phyloP scores from a whole-genome alignment of 2,888 invertebrate species.

The Sylvicola cinctus region DNA sequence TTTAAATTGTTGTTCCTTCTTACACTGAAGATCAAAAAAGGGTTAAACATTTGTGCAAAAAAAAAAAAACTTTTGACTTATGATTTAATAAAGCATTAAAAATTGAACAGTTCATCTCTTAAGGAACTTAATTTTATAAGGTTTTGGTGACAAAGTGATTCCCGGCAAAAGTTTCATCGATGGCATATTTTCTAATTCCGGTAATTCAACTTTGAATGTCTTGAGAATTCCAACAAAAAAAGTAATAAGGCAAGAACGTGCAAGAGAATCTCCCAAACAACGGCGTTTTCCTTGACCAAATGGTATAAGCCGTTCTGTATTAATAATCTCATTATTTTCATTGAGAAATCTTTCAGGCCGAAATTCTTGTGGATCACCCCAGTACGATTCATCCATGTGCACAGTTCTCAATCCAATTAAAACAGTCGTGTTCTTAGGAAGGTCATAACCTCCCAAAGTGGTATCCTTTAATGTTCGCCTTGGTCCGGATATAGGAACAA shows the following conservation, averaged over 20 bases:
- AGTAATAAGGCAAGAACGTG: conserved; percentile 36
- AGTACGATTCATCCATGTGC: conserved; percentile 32
- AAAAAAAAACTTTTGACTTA: no score
- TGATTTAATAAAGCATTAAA: no score
- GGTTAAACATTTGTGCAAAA: no score
- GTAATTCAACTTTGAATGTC: conserved; percentile 27
- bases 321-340: conserved; percentile 12
- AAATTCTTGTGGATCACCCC: conserved; percentile 38
- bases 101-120: no score
- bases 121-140: conserved; percentile 28
- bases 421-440: conserved; percentile 32
- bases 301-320: conserved; percentile 21
- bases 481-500: conserved; percentile 34
- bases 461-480: conserved; percentile 32
- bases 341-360: conserved; percentile 41
- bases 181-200: conserved; percentile 22
- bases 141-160: conserved; percentile 32
- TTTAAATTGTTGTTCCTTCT: no score
- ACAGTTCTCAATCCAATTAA: conserved; percentile 32
- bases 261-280: conserved; percentile 42
- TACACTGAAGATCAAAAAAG: no score
- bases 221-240: conserved; percentile 38
- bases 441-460: conserved; percentile 29
- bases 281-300: conserved; percentile 35
- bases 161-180: conserved; percentile 29